Percentiles rank a stretch among this genome's conserved stretches.
Evolutionary conservation across 1,140 invertebrate genomes (phyloP).

Genomic region (Matsumurasca onukii): DNA sequence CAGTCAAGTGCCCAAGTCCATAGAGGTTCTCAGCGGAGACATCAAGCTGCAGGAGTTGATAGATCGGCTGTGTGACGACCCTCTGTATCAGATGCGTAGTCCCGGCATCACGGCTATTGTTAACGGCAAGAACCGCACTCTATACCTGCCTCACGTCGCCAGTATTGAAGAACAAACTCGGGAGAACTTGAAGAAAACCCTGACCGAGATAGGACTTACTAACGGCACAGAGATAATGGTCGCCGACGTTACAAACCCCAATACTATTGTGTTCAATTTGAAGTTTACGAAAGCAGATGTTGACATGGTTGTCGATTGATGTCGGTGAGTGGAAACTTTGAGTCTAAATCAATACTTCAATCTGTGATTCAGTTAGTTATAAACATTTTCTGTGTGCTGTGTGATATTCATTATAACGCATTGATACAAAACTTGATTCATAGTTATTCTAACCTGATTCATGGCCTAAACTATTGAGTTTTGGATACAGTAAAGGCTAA

Average conservation of each 20-base stretch:
- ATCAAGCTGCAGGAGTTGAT: slow-evolving; percentile 84
- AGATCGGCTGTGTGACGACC: slow-evolving; percentile 70
- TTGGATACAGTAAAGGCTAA: too few species aligned
- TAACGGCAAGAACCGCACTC: slow-evolving; percentile 83
- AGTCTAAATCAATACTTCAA: neutral
- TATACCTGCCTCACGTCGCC: slow-evolving; percentile 88
- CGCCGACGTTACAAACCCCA: slow-evolving; percentile 72
- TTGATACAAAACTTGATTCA: too few species aligned
- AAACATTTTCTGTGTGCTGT: neutral
- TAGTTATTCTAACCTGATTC: too few species aligned
- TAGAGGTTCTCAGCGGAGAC: slow-evolving; percentile 68
- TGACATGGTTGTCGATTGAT: slow-evolving; percentile 1
- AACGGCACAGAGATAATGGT: slow-evolving; percentile 85
- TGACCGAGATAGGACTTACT: slow-evolving; percentile 77
- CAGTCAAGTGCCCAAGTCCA: slow-evolving; percentile 68
- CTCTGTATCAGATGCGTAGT: slow-evolving; percentile 81
- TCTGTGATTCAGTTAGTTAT: neutral
- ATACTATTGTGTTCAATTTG: slow-evolving; percentile 30
- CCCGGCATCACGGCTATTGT: slow-evolving; percentile 80
- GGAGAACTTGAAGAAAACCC: slow-evolving; percentile 82
- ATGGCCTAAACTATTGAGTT: too few species aligned
- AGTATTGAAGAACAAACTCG: slow-evolving; percentile 88
- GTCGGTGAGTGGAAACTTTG: too few species aligned
- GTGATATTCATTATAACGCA: too few species aligned
- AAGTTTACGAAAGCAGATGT: slow-evolving; percentile 5